Evolutionary conservation across 1,140 invertebrate species (phyloP).

Genomic region (Amphibalanus amphitrite): DNA sequence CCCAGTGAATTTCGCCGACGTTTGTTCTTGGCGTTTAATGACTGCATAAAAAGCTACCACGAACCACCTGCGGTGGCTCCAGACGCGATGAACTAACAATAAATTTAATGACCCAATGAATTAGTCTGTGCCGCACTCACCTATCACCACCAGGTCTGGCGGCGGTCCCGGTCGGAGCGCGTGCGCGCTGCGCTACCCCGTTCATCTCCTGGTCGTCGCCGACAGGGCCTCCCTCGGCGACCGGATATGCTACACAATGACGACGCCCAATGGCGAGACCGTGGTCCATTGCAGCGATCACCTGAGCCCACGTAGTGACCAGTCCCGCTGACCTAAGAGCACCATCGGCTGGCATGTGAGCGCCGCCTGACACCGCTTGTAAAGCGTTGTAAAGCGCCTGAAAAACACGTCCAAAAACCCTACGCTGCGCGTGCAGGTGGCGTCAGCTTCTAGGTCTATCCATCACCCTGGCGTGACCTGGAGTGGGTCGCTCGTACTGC

Average conservation of each 20-base stretch:
- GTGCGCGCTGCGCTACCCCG: background rate
- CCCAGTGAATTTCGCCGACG: background rate
- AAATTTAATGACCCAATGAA: background rate
- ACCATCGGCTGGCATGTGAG: background rate
- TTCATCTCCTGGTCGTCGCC: background rate
- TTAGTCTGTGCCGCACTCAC: background rate
- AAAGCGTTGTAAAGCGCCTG: background rate
- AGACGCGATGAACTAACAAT: background rate
- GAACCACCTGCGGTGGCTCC: background rate
- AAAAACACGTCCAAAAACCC: background rate
- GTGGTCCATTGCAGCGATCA: background rate
- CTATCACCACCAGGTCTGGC: background rate
- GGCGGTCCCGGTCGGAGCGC: too few species aligned
- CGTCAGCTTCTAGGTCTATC: background rate
- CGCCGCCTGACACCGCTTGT: background rate
- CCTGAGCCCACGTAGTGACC: background rate
- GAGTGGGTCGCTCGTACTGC: too few species aligned
- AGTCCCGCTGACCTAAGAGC: background rate
- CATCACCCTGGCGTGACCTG: background rate
- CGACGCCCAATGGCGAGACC: background rate
- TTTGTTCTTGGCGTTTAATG: background rate
- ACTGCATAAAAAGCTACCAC: background rate
- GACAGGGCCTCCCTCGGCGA: too few species aligned
- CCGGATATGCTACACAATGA: background rate
- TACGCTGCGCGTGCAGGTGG: background rate